phyloP scores from a whole-genome alignment of 1,140 invertebrate species.

The Trinorchestia longiramus region DNA sequence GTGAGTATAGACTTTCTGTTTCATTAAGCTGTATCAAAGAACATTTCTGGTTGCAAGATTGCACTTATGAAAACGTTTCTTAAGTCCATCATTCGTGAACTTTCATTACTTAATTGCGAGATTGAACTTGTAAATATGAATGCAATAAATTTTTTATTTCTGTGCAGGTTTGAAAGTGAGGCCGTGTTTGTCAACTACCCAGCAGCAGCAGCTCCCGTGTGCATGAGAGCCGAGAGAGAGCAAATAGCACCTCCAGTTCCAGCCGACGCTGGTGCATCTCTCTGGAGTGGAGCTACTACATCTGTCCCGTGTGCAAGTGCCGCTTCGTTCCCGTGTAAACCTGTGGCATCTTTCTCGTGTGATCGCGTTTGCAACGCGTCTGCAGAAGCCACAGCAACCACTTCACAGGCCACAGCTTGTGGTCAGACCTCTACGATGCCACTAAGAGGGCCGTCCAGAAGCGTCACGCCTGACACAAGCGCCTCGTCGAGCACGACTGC shows the following conservation, averaged over 20 bases:
- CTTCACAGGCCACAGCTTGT: background rate
- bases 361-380: background rate
- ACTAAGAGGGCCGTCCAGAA: background rate
- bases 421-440: background rate
- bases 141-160: background rate
- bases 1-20: no score
- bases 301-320: no score
- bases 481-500: background rate
- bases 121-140: background rate
- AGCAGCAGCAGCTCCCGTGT: background rate
- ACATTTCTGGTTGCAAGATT: no score
- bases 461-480: background rate
- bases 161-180: background rate
- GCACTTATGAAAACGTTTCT: no score
- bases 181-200: background rate
- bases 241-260: background rate
- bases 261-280: background rate
- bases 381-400: background rate
- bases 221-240: background rate
- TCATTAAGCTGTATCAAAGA: no score
- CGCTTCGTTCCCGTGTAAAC: no score
- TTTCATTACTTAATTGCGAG: no score
- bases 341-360: background rate
- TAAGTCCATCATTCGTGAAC: no score
- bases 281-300: no score